Conservation (phyloP, 2,113 vertebrate genomes). For the Gila orcuttii region DNA sequence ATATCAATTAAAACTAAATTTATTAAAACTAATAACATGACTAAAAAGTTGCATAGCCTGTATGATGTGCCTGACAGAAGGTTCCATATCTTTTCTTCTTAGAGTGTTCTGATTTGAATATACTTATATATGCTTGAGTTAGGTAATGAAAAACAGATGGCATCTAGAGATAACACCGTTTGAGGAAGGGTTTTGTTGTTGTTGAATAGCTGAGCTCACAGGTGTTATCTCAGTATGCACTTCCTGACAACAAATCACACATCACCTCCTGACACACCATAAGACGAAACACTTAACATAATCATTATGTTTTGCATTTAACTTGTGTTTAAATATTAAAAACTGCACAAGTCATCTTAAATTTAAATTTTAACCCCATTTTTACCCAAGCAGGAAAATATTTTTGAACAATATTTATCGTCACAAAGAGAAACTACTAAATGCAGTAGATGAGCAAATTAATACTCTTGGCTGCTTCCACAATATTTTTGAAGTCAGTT, state of each 20-base stretch:
- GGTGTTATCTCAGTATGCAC: constrained; percentile 10
- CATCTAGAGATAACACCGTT: neutral
- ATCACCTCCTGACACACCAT: neutral
- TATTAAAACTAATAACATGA: too few relatives aligned
- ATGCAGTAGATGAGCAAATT: too few relatives aligned
- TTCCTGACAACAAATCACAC: neutral
- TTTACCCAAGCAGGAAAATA: neutral
- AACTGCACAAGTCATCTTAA: neutral
- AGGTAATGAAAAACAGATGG: neutral
- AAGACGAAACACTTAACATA: neutral
- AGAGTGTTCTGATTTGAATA: too few relatives aligned
- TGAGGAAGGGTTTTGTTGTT: neutral
- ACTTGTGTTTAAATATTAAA: neutral
- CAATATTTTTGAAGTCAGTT: neutral
- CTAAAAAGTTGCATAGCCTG: too few relatives aligned
- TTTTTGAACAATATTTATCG: neutral
- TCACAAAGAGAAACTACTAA: neutral
- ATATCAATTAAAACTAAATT: too few relatives aligned
- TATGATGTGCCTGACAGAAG: too few relatives aligned
- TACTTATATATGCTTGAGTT: too few relatives aligned
- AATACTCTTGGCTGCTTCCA: too few relatives aligned
- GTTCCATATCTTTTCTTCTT: too few relatives aligned
- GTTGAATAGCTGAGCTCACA: neutral
- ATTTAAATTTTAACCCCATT: neutral
- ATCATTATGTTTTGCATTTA: neutral